phyloP scores from a whole-genome alignment of 2,888 invertebrate species.

The Hypselothyrea guttata region DNA sequence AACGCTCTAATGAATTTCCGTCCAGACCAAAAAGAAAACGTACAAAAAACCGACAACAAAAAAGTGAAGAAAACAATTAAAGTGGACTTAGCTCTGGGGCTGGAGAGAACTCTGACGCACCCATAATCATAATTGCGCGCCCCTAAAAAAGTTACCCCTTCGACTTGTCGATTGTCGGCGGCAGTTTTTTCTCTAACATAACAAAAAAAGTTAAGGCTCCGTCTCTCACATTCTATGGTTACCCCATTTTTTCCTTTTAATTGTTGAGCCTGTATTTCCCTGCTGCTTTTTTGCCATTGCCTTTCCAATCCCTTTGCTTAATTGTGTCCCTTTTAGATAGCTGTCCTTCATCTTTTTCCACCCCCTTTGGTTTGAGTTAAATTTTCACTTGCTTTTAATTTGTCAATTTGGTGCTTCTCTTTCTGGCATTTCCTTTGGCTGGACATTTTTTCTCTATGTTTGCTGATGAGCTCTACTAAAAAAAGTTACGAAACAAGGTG shows the following conservation, averaged over 20 bases:
- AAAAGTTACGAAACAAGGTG: conserved; percentile 69
- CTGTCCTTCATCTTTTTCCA: conserved; percentile 34
- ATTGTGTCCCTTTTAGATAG: conserved; percentile 63
- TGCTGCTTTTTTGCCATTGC: conserved; percentile 9
- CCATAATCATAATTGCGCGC: conserved; percentile 74
- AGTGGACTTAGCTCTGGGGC: conserved; percentile 51
- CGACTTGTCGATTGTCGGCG: conserved; percentile 54
- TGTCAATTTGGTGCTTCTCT: conserved; percentile 64
- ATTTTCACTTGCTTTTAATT: conserved; percentile 73
- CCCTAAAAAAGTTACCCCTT: conserved; percentile 36
- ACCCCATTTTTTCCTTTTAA: conserved; percentile 51
- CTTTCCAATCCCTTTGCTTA: conserved; percentile 58
- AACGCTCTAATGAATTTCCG: conserved; percentile 77
- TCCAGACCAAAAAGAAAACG: conserved; percentile 59
- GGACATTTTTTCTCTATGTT: conserved; percentile 35
- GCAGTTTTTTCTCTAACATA: conserved; percentile 7
- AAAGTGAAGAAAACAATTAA: conserved; percentile 68
- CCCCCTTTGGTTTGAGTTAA: conserved; percentile 24
- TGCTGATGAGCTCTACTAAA: conserved; percentile 59
- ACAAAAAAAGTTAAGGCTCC: too few species aligned
- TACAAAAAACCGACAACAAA: conserved; percentile 43
- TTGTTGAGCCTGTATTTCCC: conserved; percentile 55
- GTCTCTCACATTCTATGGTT: conserved; percentile 3
- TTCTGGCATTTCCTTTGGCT: conserved; percentile 9
- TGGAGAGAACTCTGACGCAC: conserved; percentile 42